Conservation (phyloP, 1,140 invertebrate genomes). For the Trachelipus rathkii region DNA sequence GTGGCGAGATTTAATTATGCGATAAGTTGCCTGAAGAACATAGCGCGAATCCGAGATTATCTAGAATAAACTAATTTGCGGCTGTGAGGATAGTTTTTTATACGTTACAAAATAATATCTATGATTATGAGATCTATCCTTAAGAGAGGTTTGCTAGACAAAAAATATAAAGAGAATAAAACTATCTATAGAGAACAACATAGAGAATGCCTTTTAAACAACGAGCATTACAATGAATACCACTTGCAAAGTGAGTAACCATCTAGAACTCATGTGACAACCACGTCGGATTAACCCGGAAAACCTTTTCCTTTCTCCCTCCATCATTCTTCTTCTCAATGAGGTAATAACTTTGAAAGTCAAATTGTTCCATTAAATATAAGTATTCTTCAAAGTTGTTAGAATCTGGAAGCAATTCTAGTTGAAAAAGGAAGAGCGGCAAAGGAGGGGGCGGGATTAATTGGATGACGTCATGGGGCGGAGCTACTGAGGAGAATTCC, state of each 20-base stretch:
- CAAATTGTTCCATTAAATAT: background rate
- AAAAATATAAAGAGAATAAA: too few species aligned
- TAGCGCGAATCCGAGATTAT: too few species aligned
- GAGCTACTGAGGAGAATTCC: background rate
- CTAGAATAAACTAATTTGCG: too few species aligned
- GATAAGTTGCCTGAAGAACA: too few species aligned
- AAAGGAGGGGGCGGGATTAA: background rate
- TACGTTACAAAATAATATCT: too few species aligned
- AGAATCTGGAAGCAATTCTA: background rate
- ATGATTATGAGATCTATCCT: too few species aligned
- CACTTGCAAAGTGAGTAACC: background rate
- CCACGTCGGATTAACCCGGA: background rate
- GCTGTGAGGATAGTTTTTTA: too few species aligned
- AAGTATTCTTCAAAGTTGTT: background rate
- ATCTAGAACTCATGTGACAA: background rate
- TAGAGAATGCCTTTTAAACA: too few species aligned
- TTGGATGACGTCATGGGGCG: background rate
- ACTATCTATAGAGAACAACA: too few species aligned
- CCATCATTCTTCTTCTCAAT: background rate
- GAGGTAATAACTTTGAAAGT: background rate
- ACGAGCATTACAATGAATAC: too few species aligned
- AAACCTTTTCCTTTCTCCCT: background rate
- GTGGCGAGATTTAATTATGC: too few species aligned
- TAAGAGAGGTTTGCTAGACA: too few species aligned
- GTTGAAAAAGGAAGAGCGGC: background rate